Evolutionary conservation across 1,140 invertebrate species (phyloP), one percentile per base, ranked within the genome.

Genomic region (Heliothis virescens): DNA sequence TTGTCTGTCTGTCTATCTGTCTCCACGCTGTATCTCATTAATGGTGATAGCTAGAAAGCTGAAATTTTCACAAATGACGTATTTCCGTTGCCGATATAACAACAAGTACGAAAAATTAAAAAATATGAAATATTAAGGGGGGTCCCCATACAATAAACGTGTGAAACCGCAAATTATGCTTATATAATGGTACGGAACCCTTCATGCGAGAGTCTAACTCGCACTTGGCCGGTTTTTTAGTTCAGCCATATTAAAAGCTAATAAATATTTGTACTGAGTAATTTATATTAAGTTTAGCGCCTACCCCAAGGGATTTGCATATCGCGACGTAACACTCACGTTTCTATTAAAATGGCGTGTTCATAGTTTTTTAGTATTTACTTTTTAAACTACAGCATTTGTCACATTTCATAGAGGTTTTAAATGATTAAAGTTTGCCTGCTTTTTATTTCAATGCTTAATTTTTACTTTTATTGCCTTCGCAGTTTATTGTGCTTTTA

Each of bases 261-360:
- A 69, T 52, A 69, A 69, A 65, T 65, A 72, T 72, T 72, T 57
- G 69, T 72, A 55, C 21, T 5, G 2, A 5, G 26, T 71, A 55
- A 59, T 79, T 50, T 79, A 79, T 60, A 18, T n/a, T 52, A 52
- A 11, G 52, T 34, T 71, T 79, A 71, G 50, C 76, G 47, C 76
- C 65, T 69, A 55, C 62, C 63, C 72, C 53, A 18, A 48, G 11
- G 21, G 26, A 79, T 79, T 79, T 59, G 76, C 76, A 79, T 79
- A 79, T 79, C 76, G 65, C 63, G 18, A 29, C 76, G 29, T 41
- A 55, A 57, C 69, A 57, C 29, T 72, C 69, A 72, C 69, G 21
- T 72, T 72, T 72, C 69, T 57, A 72, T 72, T 72, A 72, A 71
- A 55, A 55, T 72, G 29, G 69, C 69, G 52, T 72, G 69, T n/a